Conservation (phyloP, 2,113 vertebrate species). For the Corydoras maculifer region DNA sequence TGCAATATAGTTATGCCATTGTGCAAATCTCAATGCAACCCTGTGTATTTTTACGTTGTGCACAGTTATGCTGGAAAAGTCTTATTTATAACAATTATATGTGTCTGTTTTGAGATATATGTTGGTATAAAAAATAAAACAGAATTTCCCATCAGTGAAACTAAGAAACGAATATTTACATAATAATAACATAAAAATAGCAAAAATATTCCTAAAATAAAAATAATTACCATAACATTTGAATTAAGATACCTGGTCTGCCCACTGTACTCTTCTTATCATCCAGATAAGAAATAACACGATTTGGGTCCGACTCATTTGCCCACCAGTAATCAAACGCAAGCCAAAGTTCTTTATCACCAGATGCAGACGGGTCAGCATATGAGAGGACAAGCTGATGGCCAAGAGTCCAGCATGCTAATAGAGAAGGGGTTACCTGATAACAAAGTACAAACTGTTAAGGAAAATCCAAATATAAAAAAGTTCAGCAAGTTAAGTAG, state of each 20-base stretch:
- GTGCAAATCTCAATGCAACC: too few species aligned
- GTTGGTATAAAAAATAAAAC: too few species aligned
- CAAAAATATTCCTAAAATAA: too few species aligned
- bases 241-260: constrained; percentile 52
- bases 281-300: constrained; percentile 63
- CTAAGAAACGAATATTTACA: too few species aligned
- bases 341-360: constrained; percentile 57
- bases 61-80: too few species aligned
- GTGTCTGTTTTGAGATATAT: too few species aligned
- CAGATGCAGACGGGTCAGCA: constrained; percentile 39
- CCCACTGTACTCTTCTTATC: constrained; percentile 36
- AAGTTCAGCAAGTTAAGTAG: background rate
- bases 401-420: constrained; percentile 55
- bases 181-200: too few species aligned
- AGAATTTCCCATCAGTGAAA: too few species aligned
- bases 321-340: constrained; percentile 62
- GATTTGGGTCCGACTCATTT: constrained; percentile 49
- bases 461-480: background rate
- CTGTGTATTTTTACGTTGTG: too few species aligned
- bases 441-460: background rate
- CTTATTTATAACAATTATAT: too few species aligned
- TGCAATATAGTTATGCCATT: too few species aligned
- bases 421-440: constrained; percentile 58
- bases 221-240: too few species aligned
- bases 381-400: constrained; percentile 66